These are phyloP conservation scores for Atherinomorus stipes DNA, from an alignment of 2,113 vertebrate species.

Conservation along the genomic window DNA sequence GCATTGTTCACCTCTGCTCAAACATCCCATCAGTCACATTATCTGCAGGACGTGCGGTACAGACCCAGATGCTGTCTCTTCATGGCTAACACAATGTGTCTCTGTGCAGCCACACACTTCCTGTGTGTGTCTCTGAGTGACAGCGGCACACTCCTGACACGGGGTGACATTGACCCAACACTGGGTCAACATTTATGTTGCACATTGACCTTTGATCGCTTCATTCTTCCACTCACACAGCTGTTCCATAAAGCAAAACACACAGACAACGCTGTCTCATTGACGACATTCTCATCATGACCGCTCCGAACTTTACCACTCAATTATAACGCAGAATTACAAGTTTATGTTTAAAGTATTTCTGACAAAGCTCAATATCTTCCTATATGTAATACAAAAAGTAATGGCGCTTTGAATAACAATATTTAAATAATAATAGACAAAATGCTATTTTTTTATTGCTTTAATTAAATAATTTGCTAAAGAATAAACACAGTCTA, in stretches of 20 bases:
- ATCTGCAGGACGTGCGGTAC: not conserved
- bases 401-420: not conserved
- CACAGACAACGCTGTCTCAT: rapidly evolving
- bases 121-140: slow-evolving; percentile 32
- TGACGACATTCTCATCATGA: not conserved
- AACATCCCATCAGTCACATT: slow-evolving; percentile 4
- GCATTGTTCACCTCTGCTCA: slow-evolving; percentile 15
- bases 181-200: slow-evolving; percentile 37
- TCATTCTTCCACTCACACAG: slow-evolving; percentile 36
- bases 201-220: slow-evolving; percentile 38
- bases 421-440: too few relatives aligned
- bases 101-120: slow-evolving; percentile 5
- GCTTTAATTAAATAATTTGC: too few relatives aligned
- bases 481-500: too few relatives aligned
- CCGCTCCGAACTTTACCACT: not conserved
- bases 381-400: not conserved
- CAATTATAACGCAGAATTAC: not conserved
- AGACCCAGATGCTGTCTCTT: slow-evolving; percentile 1
- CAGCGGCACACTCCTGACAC: slow-evolving; percentile 22
- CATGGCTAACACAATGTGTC: slow-evolving; percentile 12
- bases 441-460: too few relatives aligned
- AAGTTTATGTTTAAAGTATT: not conserved
- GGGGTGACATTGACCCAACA: slow-evolving; percentile 31
- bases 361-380: not conserved
- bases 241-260: slow-evolving; percentile 47